A percentile compares a stretch with the other conserved stretches of the same genome.
Evolutionary conservation across 2,888 invertebrate genomes (phyloP).

Genomic region (Desoria tigrina): DNA sequence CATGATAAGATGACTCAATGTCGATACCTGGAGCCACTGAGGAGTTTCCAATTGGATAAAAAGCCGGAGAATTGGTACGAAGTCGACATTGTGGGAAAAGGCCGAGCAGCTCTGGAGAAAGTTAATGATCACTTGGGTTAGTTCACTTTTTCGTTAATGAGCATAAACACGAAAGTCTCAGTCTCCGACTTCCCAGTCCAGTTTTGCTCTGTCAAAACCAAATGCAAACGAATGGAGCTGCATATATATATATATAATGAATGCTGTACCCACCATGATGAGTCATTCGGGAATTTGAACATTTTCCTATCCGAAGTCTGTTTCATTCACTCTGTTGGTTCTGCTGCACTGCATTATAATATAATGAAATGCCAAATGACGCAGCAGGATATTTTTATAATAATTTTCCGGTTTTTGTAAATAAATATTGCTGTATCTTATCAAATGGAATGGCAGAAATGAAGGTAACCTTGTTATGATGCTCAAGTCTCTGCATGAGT

Average conservation of each 20-base stretch:
- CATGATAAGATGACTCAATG: slow-evolving; percentile 95
- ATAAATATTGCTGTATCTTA: too few relatives aligned
- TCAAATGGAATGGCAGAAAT: too few relatives aligned
- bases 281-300: too few relatives aligned
- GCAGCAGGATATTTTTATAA: too few relatives aligned
- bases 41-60: slow-evolving; percentile 62
- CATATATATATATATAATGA: neutral
- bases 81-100: slow-evolving; percentile 77
- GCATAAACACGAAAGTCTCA: neutral
- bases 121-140: slow-evolving; percentile 75
- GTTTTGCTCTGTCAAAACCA: neutral
- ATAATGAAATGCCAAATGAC: too few relatives aligned
- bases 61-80: slow-evolving; percentile 73
- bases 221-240: neutral
- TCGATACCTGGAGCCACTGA: slow-evolving; percentile 68
- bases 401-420: too few relatives aligned
- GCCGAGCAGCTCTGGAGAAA: slow-evolving; percentile 75
- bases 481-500: too few relatives aligned
- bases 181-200: too few relatives aligned
- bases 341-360: too few relatives aligned
- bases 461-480: too few relatives aligned
- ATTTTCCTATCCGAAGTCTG: too few relatives aligned
- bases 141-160: slow-evolving; percentile 5
- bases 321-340: too few relatives aligned
- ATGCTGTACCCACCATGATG: neutral